Percentiles rank a stretch among this genome's conserved stretches.
phyloP scores from a whole-genome alignment of 2,113 vertebrate species.

The Chamaea fasciata region DNA sequence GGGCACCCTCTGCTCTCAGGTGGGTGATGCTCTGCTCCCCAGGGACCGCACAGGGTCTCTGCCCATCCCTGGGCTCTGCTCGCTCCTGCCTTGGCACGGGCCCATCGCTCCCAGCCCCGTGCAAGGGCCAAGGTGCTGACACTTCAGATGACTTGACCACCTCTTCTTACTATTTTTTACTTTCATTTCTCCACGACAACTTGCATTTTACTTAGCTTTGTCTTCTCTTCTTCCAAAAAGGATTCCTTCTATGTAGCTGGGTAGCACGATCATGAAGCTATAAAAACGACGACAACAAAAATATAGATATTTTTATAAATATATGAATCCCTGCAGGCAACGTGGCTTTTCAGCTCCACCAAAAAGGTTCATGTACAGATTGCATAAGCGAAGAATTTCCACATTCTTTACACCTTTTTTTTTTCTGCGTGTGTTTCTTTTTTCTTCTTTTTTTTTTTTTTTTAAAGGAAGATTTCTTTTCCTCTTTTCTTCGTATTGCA shows the following conservation, averaged over 20 bases:
- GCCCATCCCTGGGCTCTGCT: neutral
- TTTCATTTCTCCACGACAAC: neutral
- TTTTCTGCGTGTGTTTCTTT: neutral
- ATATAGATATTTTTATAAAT: constrained; percentile 64
- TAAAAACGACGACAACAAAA: constrained; percentile 71
- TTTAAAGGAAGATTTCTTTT: neutral
- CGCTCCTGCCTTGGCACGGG: neutral
- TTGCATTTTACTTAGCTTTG: neutral
- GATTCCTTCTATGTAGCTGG: constrained; percentile 28
- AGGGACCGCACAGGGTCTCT: neutral
- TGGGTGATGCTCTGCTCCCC: neutral
- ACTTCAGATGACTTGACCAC: neutral
- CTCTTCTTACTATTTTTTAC: neutral
- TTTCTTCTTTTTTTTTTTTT: neutral
- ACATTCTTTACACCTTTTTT: constrained; percentile 59
- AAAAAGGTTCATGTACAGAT: constrained; percentile 67
- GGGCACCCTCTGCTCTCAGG: neutral
- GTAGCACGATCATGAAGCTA: constrained; percentile 62
- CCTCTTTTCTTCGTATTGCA: constrained; percentile 50
- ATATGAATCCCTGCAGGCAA: constrained; percentile 67
- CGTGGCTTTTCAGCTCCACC: constrained; percentile 58
- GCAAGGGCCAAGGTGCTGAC: neutral
- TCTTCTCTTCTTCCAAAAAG: constrained; percentile 14
- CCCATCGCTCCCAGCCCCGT: neutral
- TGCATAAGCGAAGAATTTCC: constrained; percentile 63